Evolutionary conservation across 2,888 invertebrate genomes (phyloP).

Genomic region (Aquatica leii): DNA sequence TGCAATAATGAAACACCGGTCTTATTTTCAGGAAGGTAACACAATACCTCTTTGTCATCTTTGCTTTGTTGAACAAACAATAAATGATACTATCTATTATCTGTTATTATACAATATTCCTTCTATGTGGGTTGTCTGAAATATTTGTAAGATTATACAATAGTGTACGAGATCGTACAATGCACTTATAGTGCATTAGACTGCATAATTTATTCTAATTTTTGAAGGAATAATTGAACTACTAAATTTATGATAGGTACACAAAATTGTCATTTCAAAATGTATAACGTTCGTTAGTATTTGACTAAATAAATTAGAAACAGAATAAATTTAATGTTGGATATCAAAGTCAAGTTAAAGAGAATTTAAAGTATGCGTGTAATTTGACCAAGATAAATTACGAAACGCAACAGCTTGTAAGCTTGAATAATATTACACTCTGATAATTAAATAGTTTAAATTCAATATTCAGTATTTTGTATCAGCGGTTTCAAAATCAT

Average conservation of each 20-base stretch:
- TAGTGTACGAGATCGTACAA: slow-evolving; percentile 25
- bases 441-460: no score
- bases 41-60: slow-evolving; percentile 48
- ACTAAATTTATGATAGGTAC: neutral
- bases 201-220: slow-evolving; percentile 2
- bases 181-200: slow-evolving; percentile 23
- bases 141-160: slow-evolving; percentile 16
- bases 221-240: slow-evolving; percentile 22
- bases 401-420: no score
- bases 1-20: slow-evolving; percentile 43
- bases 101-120: slow-evolving; percentile 40
- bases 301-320: slow-evolving; percentile 18
- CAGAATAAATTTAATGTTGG: no score
- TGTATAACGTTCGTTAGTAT: neutral
- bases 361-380: slow-evolving; percentile 40
- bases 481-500: no score
- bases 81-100: slow-evolving; percentile 50
- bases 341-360: no score
- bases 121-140: slow-evolving; percentile 37
- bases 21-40: slow-evolving; percentile 47
- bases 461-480: no score
- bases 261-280: neutral
- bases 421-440: no score
- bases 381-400: slow-evolving; percentile 40
- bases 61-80: slow-evolving; percentile 48